phyloP scores from a whole-genome alignment of 2,888 invertebrate species.

The Stenolophus ochropezus region DNA sequence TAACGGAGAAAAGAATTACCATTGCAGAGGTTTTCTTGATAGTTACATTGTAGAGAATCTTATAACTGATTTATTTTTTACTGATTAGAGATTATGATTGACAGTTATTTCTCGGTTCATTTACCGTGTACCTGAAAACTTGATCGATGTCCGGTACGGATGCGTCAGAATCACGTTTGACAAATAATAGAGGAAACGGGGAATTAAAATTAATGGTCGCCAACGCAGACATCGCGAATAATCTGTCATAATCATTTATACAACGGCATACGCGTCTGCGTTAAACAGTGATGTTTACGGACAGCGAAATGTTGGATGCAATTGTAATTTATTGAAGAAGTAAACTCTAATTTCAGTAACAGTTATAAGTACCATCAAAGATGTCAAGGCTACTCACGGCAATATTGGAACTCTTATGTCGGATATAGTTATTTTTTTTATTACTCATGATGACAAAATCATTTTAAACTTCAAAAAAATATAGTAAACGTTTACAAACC shows the following conservation, averaged over 20 bases:
- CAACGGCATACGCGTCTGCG: conserved; percentile 21
- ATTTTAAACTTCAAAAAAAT: no score
- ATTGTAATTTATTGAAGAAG: conserved; percentile 28
- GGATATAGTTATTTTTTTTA: no score
- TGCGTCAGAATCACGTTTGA: conserved; percentile 41
- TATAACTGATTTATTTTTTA: no score
- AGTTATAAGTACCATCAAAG: no score
- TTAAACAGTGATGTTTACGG: conserved; percentile 32
- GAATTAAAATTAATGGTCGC: conserved; percentile 51
- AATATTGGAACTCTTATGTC: no score
- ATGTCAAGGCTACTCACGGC: no score
- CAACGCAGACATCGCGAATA: conserved; percentile 25
- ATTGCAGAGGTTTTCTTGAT: no score
- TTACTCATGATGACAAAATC: no score
- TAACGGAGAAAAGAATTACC: no score
- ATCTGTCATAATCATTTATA: conserved; percentile 54
- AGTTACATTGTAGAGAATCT: no score
- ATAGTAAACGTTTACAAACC: no score
- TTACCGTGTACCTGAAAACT: not conserved
- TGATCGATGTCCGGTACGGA: conserved; percentile 31
- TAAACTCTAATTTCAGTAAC: conserved; percentile 12
- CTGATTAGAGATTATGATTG: conserved; percentile 38
- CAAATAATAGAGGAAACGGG: conserved; percentile 44
- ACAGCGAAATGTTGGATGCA: conserved; percentile 22
- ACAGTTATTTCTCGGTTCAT: conserved; percentile 30